A percentile compares a stretch with the other conserved stretches of the same genome.
phyloP scores from a whole-genome alignment of 2,888 invertebrate species.

The Ceramica pisi region DNA sequence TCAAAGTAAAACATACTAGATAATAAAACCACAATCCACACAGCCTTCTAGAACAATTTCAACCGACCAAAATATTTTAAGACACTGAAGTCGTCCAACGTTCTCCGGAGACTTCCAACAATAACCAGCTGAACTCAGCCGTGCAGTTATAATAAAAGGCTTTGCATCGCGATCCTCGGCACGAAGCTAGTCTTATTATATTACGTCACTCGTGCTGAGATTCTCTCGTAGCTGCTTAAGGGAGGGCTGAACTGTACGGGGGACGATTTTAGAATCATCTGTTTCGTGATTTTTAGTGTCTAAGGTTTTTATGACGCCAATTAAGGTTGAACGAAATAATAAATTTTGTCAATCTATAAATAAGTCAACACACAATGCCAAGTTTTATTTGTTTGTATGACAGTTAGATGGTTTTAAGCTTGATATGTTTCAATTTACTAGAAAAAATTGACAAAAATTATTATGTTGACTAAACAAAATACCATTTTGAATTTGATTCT shows the following conservation, averaged over 20 bases:
- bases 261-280: background rate
- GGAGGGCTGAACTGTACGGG: background rate
- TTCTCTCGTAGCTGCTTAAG: slow-evolving; percentile 21
- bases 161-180: slow-evolving; percentile 60
- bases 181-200: slow-evolving; percentile 59
- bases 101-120: slow-evolving; percentile 49
- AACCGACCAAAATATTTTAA: slow-evolving; percentile 46
- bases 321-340: no score
- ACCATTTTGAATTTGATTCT: no score
- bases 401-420: no score
- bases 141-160: slow-evolving; percentile 65
- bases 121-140: slow-evolving; percentile 59
- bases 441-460: no score
- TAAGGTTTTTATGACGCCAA: no score
- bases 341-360: no score
- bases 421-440: no score
- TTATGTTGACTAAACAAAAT: no score
- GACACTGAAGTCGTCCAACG: slow-evolving; percentile 20
- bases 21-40: slow-evolving; percentile 2
- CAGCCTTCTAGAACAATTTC: slow-evolving; percentile 8
- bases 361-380: no score
- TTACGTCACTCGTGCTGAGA: slow-evolving; percentile 49
- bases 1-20: background rate
- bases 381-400: no score
- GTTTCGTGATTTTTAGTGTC: background rate